Evolutionary conservation across 2,797 vertebrate genomes (phyloP).

Genomic region (Rhinichthys osculus): DNA sequence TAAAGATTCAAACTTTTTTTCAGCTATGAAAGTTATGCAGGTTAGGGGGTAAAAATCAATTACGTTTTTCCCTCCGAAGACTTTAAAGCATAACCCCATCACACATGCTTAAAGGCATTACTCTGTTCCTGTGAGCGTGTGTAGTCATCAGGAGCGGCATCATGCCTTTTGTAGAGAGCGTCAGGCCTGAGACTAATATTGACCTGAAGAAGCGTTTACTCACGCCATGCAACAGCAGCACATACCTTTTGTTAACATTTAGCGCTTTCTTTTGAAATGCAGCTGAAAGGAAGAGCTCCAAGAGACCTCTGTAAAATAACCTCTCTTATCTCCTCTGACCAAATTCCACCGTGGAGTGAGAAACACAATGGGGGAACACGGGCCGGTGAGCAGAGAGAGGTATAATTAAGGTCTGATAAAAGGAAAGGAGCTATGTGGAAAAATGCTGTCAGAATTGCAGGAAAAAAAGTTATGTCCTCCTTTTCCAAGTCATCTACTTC

Average conservation of each 20-base stretch:
- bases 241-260: slow-evolving; percentile 37
- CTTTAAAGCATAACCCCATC: background rate
- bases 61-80: background rate
- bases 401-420: slow-evolving; percentile 40
- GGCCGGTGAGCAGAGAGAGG: slow-evolving; percentile 21
- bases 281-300: slow-evolving; percentile 3
- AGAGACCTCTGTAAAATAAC: slow-evolving; percentile 3
- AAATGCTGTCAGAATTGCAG: slow-evolving; percentile 28
- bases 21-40: background rate
- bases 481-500: slow-evolving; percentile 47
- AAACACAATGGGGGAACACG: slow-evolving; percentile 5
- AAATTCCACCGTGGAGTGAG: slow-evolving; percentile 16
- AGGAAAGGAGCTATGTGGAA: slow-evolving; percentile 6
- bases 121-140: slow-evolving; percentile 1
- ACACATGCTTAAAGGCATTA: background rate
- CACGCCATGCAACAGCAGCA: slow-evolving; percentile 16
- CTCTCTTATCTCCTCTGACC: slow-evolving; percentile 48
- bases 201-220: slow-evolving; percentile 26
- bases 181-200: slow-evolving; percentile 14
- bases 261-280: slow-evolving; percentile 24
- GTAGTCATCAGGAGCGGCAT: slow-evolving; percentile 4
- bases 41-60: background rate
- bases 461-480: slow-evolving; percentile 5
- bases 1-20: background rate
- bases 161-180: background rate